Base-by-base conservation (phyloP, 2,888 invertebrate species). In the Cheilosia impressa region DNA sequence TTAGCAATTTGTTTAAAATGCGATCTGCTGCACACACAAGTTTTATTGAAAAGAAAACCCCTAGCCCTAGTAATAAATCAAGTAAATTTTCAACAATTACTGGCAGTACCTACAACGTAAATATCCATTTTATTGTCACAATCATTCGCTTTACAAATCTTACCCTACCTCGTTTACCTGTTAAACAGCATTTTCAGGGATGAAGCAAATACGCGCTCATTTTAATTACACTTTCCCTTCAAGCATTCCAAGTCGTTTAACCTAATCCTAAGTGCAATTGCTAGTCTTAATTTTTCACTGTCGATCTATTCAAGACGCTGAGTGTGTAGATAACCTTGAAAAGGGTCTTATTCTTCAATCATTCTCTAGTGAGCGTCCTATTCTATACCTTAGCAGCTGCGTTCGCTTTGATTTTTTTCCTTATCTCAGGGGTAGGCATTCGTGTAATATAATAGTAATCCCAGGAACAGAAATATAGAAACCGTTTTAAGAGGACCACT, bases 351-450 rank as follows among this genome's bases (percentile, higher is more conserved):
- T 75, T 65, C 41, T 17, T 66, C 31, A 52, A 57, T 62, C 58
- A 53, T 66, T 55, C 22, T 53, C 45, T 76, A 69, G 63, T n/a
- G 10, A 31, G 53, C 45, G 52, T 57, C 41, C 17, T 27, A 6
- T 66, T 38, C n/a, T 58, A 34, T 43, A 47, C 45, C 19, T 31
- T 19, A 55, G 72, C 82, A 83, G 83, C 83, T 83, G 83, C 83
- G 57, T 31, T 69, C 19, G 31, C 31, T 41, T 53, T 47, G 50
- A 73, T 78, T 73, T 78, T 41, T 17, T 24, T 57, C 17, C 52
- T 57, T 68, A 38, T 58, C 31, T 52, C 31, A 63, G 68, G 73
- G 73, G 55, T 52, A 45, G 45, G 10, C 31, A 53, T 31, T 34
- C 34, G 34, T 31, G 41, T 22, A 34, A 17, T 38, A 53, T 27